Evolutionary conservation across 2,797 vertebrate species (phyloP), one percentile per base, ranked within the genome.

Genomic region (Microctenopoma lineatum): DNA sequence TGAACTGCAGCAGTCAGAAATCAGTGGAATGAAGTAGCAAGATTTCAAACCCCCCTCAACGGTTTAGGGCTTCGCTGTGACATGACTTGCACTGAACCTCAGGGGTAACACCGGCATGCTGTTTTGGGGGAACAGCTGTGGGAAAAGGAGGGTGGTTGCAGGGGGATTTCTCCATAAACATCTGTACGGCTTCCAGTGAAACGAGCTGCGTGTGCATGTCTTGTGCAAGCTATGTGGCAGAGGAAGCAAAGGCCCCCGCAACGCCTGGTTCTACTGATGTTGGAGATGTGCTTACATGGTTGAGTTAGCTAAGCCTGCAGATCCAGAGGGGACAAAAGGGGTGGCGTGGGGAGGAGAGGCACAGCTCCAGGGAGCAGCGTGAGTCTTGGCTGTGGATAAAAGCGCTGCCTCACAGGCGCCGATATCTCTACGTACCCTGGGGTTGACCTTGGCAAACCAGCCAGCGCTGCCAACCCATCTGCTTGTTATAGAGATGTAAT

Each of bases 221-320:
- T 52, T 44, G 42, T 76, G 79, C 76, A 53, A 56, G 80, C 83
- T 75, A 81, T 68, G 82, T 79, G 84, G 84, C 80, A 84, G 84
- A 86, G 84, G 70, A 63, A 77, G 83, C 83, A 8, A 27, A 69
- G 77, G 71, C 70, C 80, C 79, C 81, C 15, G 61, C 38, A 52
- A 87, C 84, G 75, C 74, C 75, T 48, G 74, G 71, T 71, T 88
- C 90, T 86, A 88, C 84, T 47, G 65, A 75, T 63, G 62, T 76
- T 83, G 72, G 82, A 84, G 87, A 87, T 83, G 86, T 86, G 89
- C 84, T 90, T 88, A 90, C 82, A 93, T 83, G 90, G 85, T 90
- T 91, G 87, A 92, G 86, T 91, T 91, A 61, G 83, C 88, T 92
- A 93, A 93, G 91, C 90, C 85, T 60, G 83, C 70, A 86, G 83